Percentiles rank a stretch among this genome's conserved stretches.
Evolutionary conservation across 1,140 invertebrate genomes (phyloP).

Genomic region (Ylistrum balloti): DNA sequence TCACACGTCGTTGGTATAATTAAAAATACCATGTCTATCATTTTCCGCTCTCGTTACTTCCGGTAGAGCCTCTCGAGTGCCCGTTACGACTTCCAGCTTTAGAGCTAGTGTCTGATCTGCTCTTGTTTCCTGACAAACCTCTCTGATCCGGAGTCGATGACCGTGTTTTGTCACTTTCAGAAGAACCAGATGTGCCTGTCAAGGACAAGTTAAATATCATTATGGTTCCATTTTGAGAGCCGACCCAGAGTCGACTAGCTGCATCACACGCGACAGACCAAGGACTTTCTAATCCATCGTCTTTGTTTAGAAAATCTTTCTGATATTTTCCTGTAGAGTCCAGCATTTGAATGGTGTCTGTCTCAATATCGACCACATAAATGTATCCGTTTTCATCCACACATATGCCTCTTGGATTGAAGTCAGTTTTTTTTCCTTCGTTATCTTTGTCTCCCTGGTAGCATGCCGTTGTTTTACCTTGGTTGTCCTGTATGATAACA

Average conservation of each 20-base stretch:
- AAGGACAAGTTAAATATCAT: conserved; percentile 24
- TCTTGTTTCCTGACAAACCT: too few relatives aligned
- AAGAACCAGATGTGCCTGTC: not conserved
- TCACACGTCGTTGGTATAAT: too few relatives aligned
- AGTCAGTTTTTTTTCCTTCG: not conserved
- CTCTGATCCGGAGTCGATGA: not conserved
- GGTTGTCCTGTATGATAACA: not conserved
- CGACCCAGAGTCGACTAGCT: conserved; percentile 44
- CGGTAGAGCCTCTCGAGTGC: not conserved
- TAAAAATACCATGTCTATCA: too few relatives aligned
- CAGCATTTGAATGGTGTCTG: not conserved
- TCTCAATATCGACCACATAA: conserved; percentile 47
- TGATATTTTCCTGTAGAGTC: conserved; percentile 17
- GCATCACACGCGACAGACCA: conserved; percentile 51
- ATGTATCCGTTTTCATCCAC: not conserved
- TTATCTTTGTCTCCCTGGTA: conserved; percentile 40
- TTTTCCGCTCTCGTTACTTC: not conserved
- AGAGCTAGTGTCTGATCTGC: not conserved
- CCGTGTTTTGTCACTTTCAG: not conserved
- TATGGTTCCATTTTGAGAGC: conserved; percentile 45
- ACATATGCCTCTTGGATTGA: conserved; percentile 52
- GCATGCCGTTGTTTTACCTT: conserved; percentile 30
- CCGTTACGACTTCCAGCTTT: not conserved
- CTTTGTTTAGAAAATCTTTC: conserved; percentile 22
- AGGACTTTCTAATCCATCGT: not conserved